These are phyloP conservation scores for Nipponia nippon DNA, from an alignment of 2,113 vertebrate species.

Conservation along the genomic window DNA sequence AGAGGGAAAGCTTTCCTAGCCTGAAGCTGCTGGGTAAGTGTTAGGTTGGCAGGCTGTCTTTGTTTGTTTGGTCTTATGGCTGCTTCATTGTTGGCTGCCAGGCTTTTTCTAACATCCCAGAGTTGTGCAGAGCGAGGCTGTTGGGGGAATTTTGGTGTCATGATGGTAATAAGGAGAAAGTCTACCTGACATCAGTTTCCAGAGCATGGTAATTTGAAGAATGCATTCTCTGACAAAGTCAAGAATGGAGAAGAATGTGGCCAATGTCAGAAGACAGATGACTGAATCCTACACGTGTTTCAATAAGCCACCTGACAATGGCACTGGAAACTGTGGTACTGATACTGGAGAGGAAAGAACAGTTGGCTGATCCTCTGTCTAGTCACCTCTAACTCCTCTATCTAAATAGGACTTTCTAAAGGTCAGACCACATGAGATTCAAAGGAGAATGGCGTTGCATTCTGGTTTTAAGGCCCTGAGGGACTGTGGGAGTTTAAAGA, in stretches of 20 bases:
- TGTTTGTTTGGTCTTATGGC: slow-evolving; percentile 11
- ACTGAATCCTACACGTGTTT: neutral
- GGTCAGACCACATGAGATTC: neutral
- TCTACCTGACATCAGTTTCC: neutral
- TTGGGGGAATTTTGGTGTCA: neutral
- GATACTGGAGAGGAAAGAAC: neutral
- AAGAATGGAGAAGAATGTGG: neutral
- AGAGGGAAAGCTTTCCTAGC: slow-evolving; percentile 31
- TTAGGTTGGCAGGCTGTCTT: neutral
- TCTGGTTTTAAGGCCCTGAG: slow-evolving; percentile 28
- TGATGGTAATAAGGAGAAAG: neutral
- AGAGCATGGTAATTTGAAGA: neutral
- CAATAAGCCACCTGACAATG: neutral
- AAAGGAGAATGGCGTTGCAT: neutral
- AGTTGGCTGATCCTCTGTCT: neutral
- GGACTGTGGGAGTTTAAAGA: slow-evolving; percentile 16
- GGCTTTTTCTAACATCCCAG: neutral
- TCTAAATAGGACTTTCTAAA: neutral
- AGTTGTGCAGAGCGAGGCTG: neutral
- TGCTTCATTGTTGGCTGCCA: slow-evolving; percentile 23
- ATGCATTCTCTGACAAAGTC: neutral
- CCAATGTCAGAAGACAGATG: neutral
- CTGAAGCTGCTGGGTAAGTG: slow-evolving; percentile 25
- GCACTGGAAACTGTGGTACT: neutral
- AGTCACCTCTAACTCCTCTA: neutral